phyloP scores from a whole-genome alignment of 2,113 vertebrate genomes.

The Fregata magnificens region DNA sequence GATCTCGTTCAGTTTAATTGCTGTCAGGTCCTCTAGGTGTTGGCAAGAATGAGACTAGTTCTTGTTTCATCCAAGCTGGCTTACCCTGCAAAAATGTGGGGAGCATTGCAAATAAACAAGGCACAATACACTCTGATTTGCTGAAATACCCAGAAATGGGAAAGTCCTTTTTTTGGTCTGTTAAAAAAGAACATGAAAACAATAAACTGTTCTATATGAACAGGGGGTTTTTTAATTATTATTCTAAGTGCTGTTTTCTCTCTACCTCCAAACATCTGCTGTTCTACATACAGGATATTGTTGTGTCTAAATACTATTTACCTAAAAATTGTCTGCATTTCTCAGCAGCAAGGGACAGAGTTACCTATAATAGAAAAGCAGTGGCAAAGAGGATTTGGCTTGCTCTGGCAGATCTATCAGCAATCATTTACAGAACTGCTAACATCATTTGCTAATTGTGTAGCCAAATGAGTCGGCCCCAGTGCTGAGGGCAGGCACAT shows the following conservation, averaged over 20 bases:
- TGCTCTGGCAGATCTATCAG: neutral
- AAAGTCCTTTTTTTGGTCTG: neutral
- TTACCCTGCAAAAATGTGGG: neutral
- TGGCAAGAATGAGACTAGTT: rapidly evolving
- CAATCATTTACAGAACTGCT: neutral
- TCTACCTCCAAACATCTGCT: neutral
- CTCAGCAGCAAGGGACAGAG: neutral
- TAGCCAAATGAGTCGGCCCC: neutral
- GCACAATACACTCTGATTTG: neutral
- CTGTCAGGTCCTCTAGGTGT: neutral
- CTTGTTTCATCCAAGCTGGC: neutral
- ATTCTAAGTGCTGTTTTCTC: neutral
- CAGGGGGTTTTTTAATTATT: neutral
- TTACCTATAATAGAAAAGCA: neutral
- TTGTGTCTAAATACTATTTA: neutral
- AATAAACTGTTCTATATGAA: neutral
- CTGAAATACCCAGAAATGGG: neutral
- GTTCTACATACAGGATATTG: neutral
- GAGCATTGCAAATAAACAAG: neutral
- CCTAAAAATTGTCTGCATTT: neutral
- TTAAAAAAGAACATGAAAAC: neutral
- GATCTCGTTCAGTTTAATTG: rapidly evolving
- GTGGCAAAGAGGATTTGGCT: neutral
- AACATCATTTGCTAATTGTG: neutral
- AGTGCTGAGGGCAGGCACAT: rapidly evolving